Evolutionary conservation across 2,797 vertebrate species (phyloP).

Genomic region (Rhynchonycteris naso): DNA sequence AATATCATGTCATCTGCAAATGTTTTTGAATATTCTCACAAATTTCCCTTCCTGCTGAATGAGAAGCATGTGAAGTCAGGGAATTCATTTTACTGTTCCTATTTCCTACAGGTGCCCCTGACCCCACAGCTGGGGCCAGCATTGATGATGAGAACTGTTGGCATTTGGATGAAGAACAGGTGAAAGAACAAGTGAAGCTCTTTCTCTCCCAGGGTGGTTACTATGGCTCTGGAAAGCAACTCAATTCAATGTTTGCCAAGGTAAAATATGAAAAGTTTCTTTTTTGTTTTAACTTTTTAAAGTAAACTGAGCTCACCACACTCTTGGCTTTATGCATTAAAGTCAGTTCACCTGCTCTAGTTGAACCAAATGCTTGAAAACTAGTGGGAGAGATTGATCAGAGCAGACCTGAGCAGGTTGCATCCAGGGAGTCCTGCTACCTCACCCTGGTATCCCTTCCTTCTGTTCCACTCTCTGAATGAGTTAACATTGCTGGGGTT

Average conservation of each 20-base stretch:
- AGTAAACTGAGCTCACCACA: not conserved
- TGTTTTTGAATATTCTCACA: constrained; percentile 36
- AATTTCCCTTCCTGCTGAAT: not conserved
- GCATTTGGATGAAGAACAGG: constrained; percentile 99
- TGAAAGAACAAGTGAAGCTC: constrained; percentile 97
- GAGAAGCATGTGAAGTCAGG: not conserved
- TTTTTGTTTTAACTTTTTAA: not conserved
- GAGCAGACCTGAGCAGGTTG: not conserved
- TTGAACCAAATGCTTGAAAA: constrained; percentile 4
- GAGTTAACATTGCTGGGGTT: not conserved
- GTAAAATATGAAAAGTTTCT: constrained; percentile 80
- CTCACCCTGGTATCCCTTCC: not conserved
- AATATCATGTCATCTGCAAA: not conserved
- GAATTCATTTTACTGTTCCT: not conserved
- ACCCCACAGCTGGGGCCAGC: constrained; percentile 98
- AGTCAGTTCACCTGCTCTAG: constrained; percentile 10
- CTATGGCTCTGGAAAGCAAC: constrained; percentile 98
- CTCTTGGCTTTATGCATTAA: not conserved
- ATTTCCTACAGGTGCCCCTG: constrained; percentile 92
- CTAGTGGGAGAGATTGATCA: not conserved
- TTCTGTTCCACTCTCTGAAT: constrained; percentile 16
- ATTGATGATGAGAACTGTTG: constrained; percentile 98
- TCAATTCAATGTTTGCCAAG: constrained; percentile 99
- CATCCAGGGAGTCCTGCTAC: not conserved
- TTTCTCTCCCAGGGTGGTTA: constrained; percentile 98